Evolutionary conservation across 2,797 vertebrate species (phyloP).

Genomic region (Tragopan temminckii): DNA sequence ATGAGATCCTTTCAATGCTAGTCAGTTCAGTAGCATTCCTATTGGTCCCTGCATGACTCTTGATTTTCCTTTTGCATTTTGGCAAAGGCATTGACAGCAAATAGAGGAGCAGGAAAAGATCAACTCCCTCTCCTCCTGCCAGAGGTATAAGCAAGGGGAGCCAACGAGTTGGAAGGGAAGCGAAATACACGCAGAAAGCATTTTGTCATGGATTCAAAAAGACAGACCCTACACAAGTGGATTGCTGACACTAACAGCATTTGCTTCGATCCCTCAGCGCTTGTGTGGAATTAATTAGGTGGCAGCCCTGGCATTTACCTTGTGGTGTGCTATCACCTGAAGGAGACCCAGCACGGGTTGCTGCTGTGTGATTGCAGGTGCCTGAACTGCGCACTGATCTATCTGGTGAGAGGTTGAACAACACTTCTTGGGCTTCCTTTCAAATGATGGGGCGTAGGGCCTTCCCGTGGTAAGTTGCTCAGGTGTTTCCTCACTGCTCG

Average conservation of each 20-base stretch:
- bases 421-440: background rate
- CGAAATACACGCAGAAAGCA: background rate
- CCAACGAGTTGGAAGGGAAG: background rate
- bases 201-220: constrained; percentile 33
- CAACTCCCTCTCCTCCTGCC: background rate
- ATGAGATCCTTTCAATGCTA: background rate
- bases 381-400: background rate
- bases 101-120: background rate
- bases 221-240: background rate
- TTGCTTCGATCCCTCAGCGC: background rate
- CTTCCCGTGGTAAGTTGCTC: background rate
- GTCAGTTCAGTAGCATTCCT: background rate
- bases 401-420: constrained; percentile 19
- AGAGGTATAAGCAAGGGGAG: background rate
- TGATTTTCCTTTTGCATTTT: constrained; percentile 13
- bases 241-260: background rate
- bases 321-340: constrained; percentile 40
- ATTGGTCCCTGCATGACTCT: background rate
- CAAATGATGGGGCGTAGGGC: background rate
- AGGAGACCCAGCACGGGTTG: constrained; percentile 21
- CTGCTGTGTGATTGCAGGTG: background rate
- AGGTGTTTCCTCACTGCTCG: background rate
- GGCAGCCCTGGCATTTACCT: constrained; percentile 27
- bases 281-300: constrained; percentile 47
- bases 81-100: background rate